A percentile compares a stretch with the other conserved stretches of the same genome.
Evolutionary conservation across 2,797 vertebrate genomes (phyloP).

Genomic region (Acomys russatus): DNA sequence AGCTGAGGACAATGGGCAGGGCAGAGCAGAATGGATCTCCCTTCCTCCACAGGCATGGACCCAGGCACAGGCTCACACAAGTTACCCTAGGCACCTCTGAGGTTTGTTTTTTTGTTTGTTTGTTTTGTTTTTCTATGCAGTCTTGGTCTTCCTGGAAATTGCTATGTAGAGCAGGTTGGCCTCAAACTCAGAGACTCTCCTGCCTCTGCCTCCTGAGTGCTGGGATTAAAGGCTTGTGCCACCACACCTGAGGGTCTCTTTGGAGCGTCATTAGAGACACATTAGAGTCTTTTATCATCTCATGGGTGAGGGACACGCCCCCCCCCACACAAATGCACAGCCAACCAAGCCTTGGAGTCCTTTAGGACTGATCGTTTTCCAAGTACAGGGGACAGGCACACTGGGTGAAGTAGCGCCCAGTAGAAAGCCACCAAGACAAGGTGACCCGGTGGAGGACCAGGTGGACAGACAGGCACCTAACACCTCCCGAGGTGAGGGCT

Average conservation of each 20-base stretch:
- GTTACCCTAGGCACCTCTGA: neutral
- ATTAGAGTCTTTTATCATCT: neutral
- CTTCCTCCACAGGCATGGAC: neutral
- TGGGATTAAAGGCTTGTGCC: neutral
- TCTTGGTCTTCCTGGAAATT: neutral
- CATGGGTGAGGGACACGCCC: neutral
- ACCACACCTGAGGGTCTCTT: neutral
- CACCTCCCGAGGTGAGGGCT: neutral
- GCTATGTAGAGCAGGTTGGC: neutral
- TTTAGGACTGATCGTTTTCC: neutral
- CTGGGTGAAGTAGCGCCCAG: neutral
- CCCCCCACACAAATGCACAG: neutral
- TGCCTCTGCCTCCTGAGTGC: neutral
- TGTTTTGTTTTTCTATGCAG: neutral
- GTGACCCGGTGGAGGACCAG: too few species aligned
- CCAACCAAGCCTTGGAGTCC: neutral
- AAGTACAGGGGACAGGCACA: neutral
- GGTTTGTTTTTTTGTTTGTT: neutral
- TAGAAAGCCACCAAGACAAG: neutral
- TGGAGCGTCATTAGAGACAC: neutral
- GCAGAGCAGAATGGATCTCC: constrained; percentile 20
- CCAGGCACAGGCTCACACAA: neutral
- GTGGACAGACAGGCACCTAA: fast-evolving
- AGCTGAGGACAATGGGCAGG: constrained; percentile 88
- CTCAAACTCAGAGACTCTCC: neutral